Evolutionary conservation across 2,113 vertebrate species (phyloP), one percentile per base, ranked within the genome.

Genomic region (Hemiprocne comata): DNA sequence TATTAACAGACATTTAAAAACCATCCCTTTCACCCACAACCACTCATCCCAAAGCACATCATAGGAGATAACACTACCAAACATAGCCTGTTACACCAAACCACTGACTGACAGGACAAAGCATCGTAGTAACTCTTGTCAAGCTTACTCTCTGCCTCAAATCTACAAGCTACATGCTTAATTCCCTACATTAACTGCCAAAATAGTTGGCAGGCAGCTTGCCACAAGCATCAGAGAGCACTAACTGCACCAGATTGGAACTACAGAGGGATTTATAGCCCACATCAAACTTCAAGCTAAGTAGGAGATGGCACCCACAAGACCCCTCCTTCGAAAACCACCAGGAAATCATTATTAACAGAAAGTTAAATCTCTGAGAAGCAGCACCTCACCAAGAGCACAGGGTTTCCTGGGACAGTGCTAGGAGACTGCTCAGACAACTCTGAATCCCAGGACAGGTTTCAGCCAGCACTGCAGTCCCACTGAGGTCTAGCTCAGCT

Each of bases 51-150:
- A 44, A 74, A 77, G 48, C 1, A 1, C 24, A 55, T 11, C 0
- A 0, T 3, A 64, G 40, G 50, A 50, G 36, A 53, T 9, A 15
- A n/a, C 33, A 10, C 34, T 25, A 58, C 18, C 8, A 9, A 76
- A 50, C 8, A 26, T 21, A 85, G 28, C 13, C 54, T 44, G 8
- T 46, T 70, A 23, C 0, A 77, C 55, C 20, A 46, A 74, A 53
- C 46, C 23, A 67, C 29, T 29, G 13, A n/a, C n/a, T 67, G 5
- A 33, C 4, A 62, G 53, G 53, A 66, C 33, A 67, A 83, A 85
- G 20, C 48, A 48, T 0, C 0, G 13, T 5, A 60, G 2, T 8
- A 79, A 74, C 4, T 2, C 26, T n/a, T 8, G 9, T 15, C n/a
- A 29, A 44, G 21, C 3, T 11, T 48, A 14, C 24, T 15, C 40